phyloP scores from a whole-genome alignment of 2,113 vertebrate genomes.

The Malurus cyaneus region DNA sequence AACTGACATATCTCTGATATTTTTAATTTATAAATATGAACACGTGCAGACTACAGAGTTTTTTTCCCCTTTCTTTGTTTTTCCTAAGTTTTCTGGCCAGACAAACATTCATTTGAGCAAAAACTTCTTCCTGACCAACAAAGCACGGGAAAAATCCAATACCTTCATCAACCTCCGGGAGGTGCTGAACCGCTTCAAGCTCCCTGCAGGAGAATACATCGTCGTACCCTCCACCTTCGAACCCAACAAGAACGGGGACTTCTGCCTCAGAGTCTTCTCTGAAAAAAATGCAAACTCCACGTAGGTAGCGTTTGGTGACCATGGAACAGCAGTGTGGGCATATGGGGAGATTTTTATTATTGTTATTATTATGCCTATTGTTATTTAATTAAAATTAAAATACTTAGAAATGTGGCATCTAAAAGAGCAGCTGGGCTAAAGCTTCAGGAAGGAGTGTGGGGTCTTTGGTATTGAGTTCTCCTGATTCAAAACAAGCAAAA shows the following conservation, averaged over 20 bases:
- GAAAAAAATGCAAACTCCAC: conserved; percentile 85
- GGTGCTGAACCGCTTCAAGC: conserved; percentile 87
- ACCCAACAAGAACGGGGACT: conserved; percentile 87
- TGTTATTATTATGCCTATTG: background rate
- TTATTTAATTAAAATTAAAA: background rate
- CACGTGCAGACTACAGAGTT: background rate
- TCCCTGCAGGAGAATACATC: conserved; percentile 88
- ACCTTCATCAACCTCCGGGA: conserved; percentile 93
- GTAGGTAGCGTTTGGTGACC: conserved; percentile 66
- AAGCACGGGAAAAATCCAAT: conserved; percentile 86
- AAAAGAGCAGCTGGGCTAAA: background rate
- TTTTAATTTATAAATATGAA: background rate
- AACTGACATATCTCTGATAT: background rate
- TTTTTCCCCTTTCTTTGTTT: background rate
- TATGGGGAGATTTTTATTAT: accelerated
- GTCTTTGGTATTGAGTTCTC: background rate
- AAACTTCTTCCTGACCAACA: conserved; percentile 89
- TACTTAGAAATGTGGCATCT: accelerated
- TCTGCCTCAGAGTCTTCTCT: conserved; percentile 91
- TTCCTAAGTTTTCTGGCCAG: conserved; percentile 79
- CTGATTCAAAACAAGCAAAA: background rate
- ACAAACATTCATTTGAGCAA: conserved; percentile 88
- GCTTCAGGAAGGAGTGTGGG: background rate
- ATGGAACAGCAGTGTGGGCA: accelerated
- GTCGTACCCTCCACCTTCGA: conserved; percentile 92